A percentile compares a stretch with the other conserved stretches of the same genome.
phyloP scores from a whole-genome alignment of 2,888 invertebrate genomes.

The Unio delphinus region DNA sequence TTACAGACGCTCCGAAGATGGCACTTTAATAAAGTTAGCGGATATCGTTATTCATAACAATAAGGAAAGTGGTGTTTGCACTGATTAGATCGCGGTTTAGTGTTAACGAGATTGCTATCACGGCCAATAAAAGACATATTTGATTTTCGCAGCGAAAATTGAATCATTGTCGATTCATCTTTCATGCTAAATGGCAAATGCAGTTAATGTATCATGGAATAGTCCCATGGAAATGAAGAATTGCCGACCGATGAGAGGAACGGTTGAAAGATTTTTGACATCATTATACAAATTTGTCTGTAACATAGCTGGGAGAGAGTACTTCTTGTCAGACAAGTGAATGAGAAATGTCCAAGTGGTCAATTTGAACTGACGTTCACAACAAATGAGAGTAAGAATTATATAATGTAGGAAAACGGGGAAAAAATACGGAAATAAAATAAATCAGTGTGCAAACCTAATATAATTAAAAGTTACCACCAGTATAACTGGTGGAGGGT shows the following conservation, averaged over 20 bases:
- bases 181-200: slow-evolving; percentile 23
- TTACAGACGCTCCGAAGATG: slow-evolving; percentile 29
- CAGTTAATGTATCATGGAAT: slow-evolving; percentile 11
- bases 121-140: slow-evolving; percentile 43
- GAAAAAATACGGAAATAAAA: too few species aligned
- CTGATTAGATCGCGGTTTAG: slow-evolving; percentile 36
- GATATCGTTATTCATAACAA: slow-evolving; percentile 49
- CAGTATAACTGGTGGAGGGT: too few species aligned
- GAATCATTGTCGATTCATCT: slow-evolving; percentile 40
- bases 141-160: slow-evolving; percentile 44
- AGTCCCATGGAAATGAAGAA: slow-evolving; percentile 7
- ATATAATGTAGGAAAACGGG: too few species aligned
- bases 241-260: slow-evolving; percentile 1
- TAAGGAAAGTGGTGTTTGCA: slow-evolving; percentile 42
- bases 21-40: slow-evolving; percentile 56
- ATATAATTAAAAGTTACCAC: too few species aligned
- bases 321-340: too few species aligned
- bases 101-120: slow-evolving; percentile 39
- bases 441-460: too few species aligned
- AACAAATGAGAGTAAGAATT: too few species aligned
- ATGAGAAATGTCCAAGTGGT: too few species aligned
- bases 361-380: too few species aligned
- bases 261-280: too few species aligned
- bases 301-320: too few species aligned
- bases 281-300: too few species aligned